Percentiles rank a stretch among this genome's conserved stretches.
phyloP scores from a whole-genome alignment of 2,113 vertebrate species.

The Xiphophorus couchianus region DNA sequence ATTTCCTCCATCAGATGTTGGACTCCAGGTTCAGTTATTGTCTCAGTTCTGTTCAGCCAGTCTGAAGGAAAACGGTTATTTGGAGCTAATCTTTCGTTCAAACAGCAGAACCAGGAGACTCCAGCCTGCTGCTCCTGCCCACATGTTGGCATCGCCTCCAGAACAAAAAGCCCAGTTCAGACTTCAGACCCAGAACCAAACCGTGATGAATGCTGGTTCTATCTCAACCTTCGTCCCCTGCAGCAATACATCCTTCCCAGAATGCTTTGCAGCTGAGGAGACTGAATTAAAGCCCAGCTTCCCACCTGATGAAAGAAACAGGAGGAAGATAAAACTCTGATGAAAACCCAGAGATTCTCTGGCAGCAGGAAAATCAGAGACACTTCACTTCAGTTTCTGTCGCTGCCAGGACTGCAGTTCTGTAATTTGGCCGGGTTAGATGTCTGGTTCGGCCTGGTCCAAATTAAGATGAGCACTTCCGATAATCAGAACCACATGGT shows the following conservation, averaged over 20 bases:
- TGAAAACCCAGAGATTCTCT: constrained; percentile 70
- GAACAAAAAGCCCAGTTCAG: constrained; percentile 46
- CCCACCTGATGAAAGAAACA: constrained; percentile 71
- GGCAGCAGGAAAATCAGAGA: constrained; percentile 66
- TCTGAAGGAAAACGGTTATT: constrained; percentile 24
- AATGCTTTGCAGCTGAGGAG: constrained; percentile 50
- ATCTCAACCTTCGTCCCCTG: constrained; percentile 39
- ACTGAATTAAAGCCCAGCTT: constrained; percentile 63
- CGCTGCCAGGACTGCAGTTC: constrained; percentile 69
- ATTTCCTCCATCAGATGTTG: constrained; percentile 11
- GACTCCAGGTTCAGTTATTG: constrained; percentile 8
- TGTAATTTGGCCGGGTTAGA: constrained; percentile 71
- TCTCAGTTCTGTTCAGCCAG: constrained; percentile 1
- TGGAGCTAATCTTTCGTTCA: constrained; percentile 44
- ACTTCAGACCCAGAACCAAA: constrained; percentile 59
- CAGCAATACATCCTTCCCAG: constrained; percentile 71
- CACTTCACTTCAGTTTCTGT: constrained; percentile 48
- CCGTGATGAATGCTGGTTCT: constrained; percentile 55
- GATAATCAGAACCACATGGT: constrained; percentile 76
- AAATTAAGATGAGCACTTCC: constrained; percentile 70
- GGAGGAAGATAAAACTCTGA: constrained; percentile 54
- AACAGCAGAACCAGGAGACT: constrained; percentile 40
- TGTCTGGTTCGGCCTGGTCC: constrained; percentile 63
- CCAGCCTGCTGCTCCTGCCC: constrained; percentile 50
- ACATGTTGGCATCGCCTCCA: constrained; percentile 53